Conservation (phyloP, 2,797 vertebrate genomes). For the Fistularia commersonii region DNA sequence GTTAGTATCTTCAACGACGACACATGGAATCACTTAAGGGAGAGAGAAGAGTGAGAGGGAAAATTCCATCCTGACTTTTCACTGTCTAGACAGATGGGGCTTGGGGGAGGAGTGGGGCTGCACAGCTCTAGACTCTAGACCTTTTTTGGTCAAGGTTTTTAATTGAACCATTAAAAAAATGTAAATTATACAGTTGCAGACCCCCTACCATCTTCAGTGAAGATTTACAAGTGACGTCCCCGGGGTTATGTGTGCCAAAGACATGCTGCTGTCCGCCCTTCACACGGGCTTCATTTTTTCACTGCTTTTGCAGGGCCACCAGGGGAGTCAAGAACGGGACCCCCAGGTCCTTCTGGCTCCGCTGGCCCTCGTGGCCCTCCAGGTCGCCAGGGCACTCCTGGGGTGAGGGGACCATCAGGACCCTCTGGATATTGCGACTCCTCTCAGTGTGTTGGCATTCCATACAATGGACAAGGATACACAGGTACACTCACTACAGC, state of each 20-base stretch:
- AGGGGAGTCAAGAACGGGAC: constrained; percentile 91
- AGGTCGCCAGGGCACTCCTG: constrained; percentile 89
- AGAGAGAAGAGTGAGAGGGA: constrained; percentile 46
- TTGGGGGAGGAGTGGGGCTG: constrained; percentile 49
- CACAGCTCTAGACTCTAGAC: constrained; percentile 34
- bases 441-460: constrained; percentile 96
- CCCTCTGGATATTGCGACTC: constrained; percentile 97
- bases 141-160: constrained; percentile 52
- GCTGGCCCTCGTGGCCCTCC: constrained; percentile 88
- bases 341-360: constrained; percentile 88
- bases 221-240: constrained; percentile 61
- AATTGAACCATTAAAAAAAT: constrained; percentile 74
- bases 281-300: constrained; percentile 16
- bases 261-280: constrained; percentile 15
- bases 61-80: constrained; percentile 76
- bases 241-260: constrained; percentile 13
- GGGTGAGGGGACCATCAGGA: constrained; percentile 91
- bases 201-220: constrained; percentile 45
- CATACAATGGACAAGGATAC: constrained; percentile 98
- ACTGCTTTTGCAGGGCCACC: constrained; percentile 79
- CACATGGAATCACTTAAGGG: constrained; percentile 73
- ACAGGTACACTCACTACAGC: constrained; percentile 80
- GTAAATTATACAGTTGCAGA: constrained; percentile 61
- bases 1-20: constrained; percentile 79
- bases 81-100: constrained; percentile 73